Evolutionary conservation across 1,140 invertebrate genomes (phyloP), one percentile per base, ranked within the genome.

Genomic region (silkworm (Bombyx mori)): DNA sequence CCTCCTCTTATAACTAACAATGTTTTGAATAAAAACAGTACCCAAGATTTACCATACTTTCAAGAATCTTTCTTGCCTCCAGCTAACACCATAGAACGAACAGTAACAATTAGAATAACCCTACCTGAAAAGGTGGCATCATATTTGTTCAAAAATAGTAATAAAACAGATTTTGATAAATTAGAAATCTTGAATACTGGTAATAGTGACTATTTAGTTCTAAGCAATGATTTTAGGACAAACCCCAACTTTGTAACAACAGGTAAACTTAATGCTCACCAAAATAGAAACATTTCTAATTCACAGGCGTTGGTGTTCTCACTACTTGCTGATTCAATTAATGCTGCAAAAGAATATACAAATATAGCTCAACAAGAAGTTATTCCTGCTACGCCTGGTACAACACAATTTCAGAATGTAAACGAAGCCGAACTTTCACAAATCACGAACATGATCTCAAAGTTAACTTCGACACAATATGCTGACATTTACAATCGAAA

Each of bases 221-320:
- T 85, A 62, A 75, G 73, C 48, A 80, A 85, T 61, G 80, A 79
- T 55, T 18, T 66, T 8, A 68, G 69, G 18, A 55, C 61, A 22
- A 63, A 55, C 46, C 54, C 65, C 44, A 73, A 61, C 55, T 68
- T 75, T 44, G 72, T 78, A 54, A 77, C 84, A 0, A 71, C 84
- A 6, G 84, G 73, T 7, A 81, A 82, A 70, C 58, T 84, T 52
- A 68, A 68, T 44, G 66, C 65, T 49, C 69, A 75, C 67, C 77
- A 79, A 72, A 72, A 73, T 56, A 67, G 71, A 61, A 80, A 77
- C 60, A 62, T 82, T 79, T 84, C 81, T 72, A 67, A 77, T 85
- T 80, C 79, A 73, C 80, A 84, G 79, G 79, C 82, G 56, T 66
- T 87, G 65, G 79, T 85, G 59, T 82, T 78, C 59, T 82, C 77